These are phyloP conservation scores for Sinella curviseta DNA, from an alignment of 1,140 invertebrate species.

Conservation along the genomic window DNA sequence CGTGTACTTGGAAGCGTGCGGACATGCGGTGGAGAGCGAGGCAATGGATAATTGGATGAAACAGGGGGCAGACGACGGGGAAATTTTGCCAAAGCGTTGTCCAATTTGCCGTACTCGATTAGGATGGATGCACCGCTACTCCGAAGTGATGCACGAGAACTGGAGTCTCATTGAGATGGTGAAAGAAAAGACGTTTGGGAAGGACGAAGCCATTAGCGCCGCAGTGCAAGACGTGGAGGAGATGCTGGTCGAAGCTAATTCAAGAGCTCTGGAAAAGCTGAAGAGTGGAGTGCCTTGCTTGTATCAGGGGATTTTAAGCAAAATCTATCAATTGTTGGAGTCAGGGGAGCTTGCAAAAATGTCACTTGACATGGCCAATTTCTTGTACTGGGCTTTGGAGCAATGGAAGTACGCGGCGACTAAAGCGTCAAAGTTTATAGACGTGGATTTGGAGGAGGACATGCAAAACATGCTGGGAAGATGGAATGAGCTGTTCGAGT, in stretches of 20 bases:
- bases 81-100: constrained; percentile 55
- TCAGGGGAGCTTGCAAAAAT: too few species aligned
- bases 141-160: constrained; percentile 61
- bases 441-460: too few species aligned
- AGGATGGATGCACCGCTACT: constrained; percentile 62
- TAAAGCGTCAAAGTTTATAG: too few species aligned
- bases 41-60: constrained; percentile 61
- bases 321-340: background rate
- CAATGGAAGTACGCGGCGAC: too few species aligned
- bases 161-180: constrained; percentile 62
- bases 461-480: too few species aligned
- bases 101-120: constrained; percentile 66
- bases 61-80: constrained; percentile 46
- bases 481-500: too few species aligned
- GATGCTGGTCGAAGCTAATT: background rate
- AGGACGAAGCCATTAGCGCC: background rate
- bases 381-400: too few species aligned
- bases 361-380: too few species aligned
- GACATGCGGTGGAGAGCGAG: constrained; percentile 61
- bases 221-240: background rate
- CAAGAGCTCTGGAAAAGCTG: too few species aligned
- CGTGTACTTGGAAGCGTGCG: constrained; percentile 64
- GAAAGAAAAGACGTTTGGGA: constrained; percentile 59
- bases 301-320: background rate
- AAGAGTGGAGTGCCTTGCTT: too few species aligned